Evolutionary conservation across 2,113 vertebrate genomes (phyloP).

Genomic region (Calonectris borealis): DNA sequence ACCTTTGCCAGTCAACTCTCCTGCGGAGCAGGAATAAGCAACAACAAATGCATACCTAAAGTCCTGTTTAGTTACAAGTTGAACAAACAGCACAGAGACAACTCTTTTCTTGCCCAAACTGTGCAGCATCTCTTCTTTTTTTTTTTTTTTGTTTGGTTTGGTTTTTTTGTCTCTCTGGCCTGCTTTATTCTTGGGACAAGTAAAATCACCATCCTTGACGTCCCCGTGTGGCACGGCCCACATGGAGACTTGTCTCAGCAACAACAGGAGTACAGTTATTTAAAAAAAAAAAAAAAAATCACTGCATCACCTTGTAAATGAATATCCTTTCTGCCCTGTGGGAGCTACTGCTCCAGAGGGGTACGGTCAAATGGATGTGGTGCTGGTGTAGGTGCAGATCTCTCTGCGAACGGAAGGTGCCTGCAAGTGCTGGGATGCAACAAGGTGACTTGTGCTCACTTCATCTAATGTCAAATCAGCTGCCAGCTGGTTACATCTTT

Average conservation of each 20-base stretch:
- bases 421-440: not conserved
- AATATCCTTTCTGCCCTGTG: not conserved
- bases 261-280: not conserved
- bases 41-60: not conserved
- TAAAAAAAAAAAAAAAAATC: not conserved
- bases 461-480: not conserved
- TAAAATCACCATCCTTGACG: not conserved
- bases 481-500: not conserved
- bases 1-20: not conserved
- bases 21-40: not conserved
- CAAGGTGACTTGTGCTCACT: rapidly evolving
- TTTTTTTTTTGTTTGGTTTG: too few relatives aligned
- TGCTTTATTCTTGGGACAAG: not conserved
- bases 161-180: not conserved
- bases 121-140: too few relatives aligned
- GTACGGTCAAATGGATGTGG: not conserved
- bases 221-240: not conserved
- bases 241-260: not conserved
- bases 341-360: not conserved
- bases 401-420: not conserved
- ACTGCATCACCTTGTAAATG: not conserved
- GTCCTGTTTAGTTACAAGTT: not conserved
- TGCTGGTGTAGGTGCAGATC: not conserved
- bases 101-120: not conserved
- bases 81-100: not conserved